Evolutionary conservation across 1,140 invertebrate species (phyloP).

Genomic region (Drosophila malerkotliana): DNA sequence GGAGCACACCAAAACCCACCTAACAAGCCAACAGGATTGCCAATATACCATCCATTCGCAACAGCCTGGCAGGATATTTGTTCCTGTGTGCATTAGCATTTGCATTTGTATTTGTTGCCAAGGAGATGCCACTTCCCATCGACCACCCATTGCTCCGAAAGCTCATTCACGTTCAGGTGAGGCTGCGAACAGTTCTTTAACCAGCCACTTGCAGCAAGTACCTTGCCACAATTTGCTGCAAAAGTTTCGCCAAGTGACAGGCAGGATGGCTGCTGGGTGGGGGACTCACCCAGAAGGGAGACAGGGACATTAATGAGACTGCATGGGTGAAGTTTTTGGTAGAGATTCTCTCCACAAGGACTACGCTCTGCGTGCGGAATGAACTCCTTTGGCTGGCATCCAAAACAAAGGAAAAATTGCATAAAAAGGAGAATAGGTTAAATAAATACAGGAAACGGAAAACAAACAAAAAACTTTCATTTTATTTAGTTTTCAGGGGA

Average conservation of each 20-base stretch:
- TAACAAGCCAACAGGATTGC: conserved; percentile 1
- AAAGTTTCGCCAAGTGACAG: conserved; percentile 39
- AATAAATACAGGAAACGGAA: conserved; percentile 33
- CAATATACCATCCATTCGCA: conserved; percentile 15
- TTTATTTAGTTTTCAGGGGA: conserved; percentile 49
- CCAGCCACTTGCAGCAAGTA: conserved; percentile 43
- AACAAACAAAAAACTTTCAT: conserved; percentile 47
- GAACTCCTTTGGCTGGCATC: conserved; percentile 40
- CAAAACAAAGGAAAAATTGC: conserved; percentile 41
- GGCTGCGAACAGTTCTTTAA: conserved; percentile 29
- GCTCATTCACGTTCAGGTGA: conserved; percentile 3
- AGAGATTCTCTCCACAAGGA: conserved; percentile 24
- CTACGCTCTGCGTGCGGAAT: conserved; percentile 17
- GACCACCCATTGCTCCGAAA: not conserved
- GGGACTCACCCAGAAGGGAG: not conserved
- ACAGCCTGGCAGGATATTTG: conserved; percentile 6
- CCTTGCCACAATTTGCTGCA: conserved; percentile 42
- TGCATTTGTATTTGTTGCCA: conserved; percentile 6
- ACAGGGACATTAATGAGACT: conserved; percentile 43
- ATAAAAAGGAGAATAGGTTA: conserved; percentile 16
- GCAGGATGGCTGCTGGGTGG: not conserved
- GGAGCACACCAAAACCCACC: not conserved
- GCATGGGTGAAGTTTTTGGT: conserved; percentile 46
- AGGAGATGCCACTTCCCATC: conserved; percentile 11
- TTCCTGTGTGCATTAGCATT: not conserved